A percentile compares a stretch with the other conserved stretches of the same genome.
phyloP scores from a whole-genome alignment of 2,797 vertebrate genomes.

The Apogon talboti region DNA sequence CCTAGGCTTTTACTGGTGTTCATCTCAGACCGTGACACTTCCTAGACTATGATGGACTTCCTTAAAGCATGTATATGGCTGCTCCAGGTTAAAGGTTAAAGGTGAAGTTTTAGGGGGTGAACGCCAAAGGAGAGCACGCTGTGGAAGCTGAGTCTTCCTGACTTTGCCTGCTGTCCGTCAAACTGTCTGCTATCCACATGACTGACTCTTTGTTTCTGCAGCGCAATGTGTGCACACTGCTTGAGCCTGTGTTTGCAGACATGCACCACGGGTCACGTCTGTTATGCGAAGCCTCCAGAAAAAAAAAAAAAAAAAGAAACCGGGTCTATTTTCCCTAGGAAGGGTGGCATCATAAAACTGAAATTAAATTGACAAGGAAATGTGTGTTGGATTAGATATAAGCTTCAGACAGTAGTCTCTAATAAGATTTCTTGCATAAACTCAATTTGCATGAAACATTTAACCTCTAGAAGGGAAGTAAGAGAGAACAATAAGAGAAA shows the following conservation, averaged over 20 bases:
- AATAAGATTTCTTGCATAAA: conserved; percentile 33
- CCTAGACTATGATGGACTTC: conserved; percentile 4
- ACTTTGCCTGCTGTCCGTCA: neutral
- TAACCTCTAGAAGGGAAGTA: conserved; percentile 26
- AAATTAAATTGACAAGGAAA: conserved; percentile 42
- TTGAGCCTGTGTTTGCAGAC: neutral
- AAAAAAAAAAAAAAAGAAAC: conserved; percentile 5
- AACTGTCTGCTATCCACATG: neutral
- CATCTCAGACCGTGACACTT: neutral
- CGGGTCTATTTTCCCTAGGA: conserved; percentile 10
- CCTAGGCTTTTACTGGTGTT: neutral
- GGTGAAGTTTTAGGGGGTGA: conserved; percentile 5
- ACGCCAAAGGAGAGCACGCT: conserved; percentile 1
- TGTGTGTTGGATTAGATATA: conserved; percentile 29
- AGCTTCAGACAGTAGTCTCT: conserved; percentile 24
- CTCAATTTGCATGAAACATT: conserved; percentile 26
- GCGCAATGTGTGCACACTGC: too few relatives aligned
- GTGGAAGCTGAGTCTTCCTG: conserved; percentile 4
- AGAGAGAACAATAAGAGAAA: conserved; percentile 9
- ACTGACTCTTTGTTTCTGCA: neutral
- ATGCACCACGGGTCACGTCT: neutral
- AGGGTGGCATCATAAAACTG: conserved; percentile 16
- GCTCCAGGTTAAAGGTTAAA: conserved; percentile 47
- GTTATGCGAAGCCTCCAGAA: neutral
- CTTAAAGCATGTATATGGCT: neutral